Conservation (phyloP, 2,888 invertebrate genomes). For the Atrina japonica region DNA sequence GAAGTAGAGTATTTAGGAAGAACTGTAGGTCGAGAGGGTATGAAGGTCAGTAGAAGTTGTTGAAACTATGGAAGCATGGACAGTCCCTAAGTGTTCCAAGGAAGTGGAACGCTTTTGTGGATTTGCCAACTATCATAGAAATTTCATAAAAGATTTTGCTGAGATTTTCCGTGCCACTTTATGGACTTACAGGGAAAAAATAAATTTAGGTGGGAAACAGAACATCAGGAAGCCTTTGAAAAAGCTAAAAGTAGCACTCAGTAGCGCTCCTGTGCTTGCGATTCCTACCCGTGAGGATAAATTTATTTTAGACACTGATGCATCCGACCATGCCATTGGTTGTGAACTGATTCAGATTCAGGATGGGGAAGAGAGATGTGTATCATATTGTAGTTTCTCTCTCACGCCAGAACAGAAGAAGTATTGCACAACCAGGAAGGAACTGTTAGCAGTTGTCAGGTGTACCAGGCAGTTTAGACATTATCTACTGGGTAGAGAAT, state of each 20-base stretch:
- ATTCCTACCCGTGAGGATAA: slow-evolving; percentile 29
- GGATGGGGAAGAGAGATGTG: slow-evolving; percentile 30
- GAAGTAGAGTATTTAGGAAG: slow-evolving; percentile 50
- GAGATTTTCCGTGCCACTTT: slow-evolving; percentile 39
- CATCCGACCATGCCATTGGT: slow-evolving; percentile 39
- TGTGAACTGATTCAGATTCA: slow-evolving; percentile 41
- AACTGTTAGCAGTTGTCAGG: neutral
- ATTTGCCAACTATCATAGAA: slow-evolving; percentile 43
- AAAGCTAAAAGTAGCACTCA: slow-evolving; percentile 12
- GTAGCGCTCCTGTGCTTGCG: slow-evolving; percentile 29
- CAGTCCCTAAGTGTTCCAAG: slow-evolving; percentile 24
- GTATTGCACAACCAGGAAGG: slow-evolving; percentile 1
- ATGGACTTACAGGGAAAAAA: slow-evolving; percentile 32
- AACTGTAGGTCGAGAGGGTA: slow-evolving; percentile 22
- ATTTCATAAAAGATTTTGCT: slow-evolving; percentile 43
- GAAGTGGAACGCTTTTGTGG: slow-evolving; percentile 48
- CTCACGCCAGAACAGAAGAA: slow-evolving; percentile 17
- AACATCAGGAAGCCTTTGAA: slow-evolving; percentile 33
- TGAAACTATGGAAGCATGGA: slow-evolving; percentile 27
- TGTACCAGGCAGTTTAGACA: slow-evolving; percentile 4
- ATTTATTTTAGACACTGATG: slow-evolving; percentile 41
- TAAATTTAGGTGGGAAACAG: slow-evolving; percentile 32
- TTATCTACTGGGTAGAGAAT: slow-evolving; percentile 23
- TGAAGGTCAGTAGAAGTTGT: slow-evolving; percentile 16
- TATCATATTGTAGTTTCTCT: slow-evolving; percentile 34